Percentiles rank a stretch among this genome's conserved stretches.
These are phyloP conservation scores for Erinaceus europaeus DNA, from an alignment of 2,113 vertebrate genomes.

Conservation along the genomic window DNA sequence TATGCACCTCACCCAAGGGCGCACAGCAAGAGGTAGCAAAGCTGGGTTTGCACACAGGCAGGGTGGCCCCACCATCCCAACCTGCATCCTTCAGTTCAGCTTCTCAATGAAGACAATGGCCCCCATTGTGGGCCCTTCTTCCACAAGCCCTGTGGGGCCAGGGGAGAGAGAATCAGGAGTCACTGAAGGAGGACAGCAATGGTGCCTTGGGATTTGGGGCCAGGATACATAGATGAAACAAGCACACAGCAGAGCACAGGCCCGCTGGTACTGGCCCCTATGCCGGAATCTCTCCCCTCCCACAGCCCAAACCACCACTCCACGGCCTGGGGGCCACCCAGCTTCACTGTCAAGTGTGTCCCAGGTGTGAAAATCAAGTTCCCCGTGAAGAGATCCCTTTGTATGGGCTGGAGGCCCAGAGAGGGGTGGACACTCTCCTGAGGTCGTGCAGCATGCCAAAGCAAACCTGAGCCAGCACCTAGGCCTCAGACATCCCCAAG, in stretches of 20 bases:
- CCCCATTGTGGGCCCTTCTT: neutral
- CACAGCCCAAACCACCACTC: too few species aligned
- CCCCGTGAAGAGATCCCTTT: neutral
- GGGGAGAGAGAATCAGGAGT: neutral
- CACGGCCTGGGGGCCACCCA: too few species aligned
- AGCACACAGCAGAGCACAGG: neutral
- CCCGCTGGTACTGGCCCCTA: neutral
- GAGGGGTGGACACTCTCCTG: neutral
- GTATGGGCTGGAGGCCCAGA: neutral
- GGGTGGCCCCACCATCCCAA: neutral
- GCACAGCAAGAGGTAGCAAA: neutral
- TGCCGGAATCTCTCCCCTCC: neutral
- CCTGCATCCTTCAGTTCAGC: neutral
- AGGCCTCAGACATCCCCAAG: neutral
- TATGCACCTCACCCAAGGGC: neutral
- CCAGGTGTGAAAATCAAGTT: neutral
- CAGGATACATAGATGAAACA: neutral
- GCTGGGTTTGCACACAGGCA: neutral
- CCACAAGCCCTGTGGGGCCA: neutral
- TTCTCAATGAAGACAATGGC: neutral
- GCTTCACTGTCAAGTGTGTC: neutral
- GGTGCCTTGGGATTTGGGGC: neutral
- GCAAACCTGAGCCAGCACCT: neutral
- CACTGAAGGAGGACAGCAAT: neutral
- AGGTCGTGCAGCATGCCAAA: neutral